Percentiles rank a stretch among this genome's conserved stretches.
phyloP scores from a whole-genome alignment of 2,113 vertebrate genomes.

The Cephalopholis sonnerati region DNA sequence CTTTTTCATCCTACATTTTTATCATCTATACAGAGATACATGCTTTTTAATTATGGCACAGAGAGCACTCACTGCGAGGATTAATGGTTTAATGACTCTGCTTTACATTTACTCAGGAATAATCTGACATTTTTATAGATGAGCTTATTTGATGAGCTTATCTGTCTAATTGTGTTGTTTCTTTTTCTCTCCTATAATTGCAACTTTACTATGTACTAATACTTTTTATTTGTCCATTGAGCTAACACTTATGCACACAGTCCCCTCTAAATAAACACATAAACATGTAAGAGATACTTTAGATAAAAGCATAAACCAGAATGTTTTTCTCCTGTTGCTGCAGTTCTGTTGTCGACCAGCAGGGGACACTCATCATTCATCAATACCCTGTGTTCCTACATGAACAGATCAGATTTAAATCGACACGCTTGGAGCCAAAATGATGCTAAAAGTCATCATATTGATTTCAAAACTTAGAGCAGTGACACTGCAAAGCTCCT shows the following conservation, averaged over 20 bases:
- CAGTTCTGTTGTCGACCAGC: constrained; percentile 38
- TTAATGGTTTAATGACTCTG: too few relatives aligned
- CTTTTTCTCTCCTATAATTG: too few relatives aligned
- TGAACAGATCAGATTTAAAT: background rate
- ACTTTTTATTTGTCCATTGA: too few relatives aligned
- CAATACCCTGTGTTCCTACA: background rate
- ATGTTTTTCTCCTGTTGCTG: background rate
- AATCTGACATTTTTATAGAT: too few relatives aligned
- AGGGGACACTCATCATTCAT: constrained; percentile 67
- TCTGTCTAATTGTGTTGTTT: too few relatives aligned
- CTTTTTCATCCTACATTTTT: too few relatives aligned
- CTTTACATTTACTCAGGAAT: too few relatives aligned
- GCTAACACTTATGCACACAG: too few relatives aligned
- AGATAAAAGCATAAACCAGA: background rate
- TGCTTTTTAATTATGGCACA: background rate
- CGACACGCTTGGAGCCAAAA: background rate
- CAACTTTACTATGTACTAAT: too few relatives aligned
- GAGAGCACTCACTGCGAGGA: too few relatives aligned
- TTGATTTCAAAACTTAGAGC: background rate
- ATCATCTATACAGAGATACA: background rate
- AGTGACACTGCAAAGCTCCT: background rate
- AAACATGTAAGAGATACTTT: background rate
- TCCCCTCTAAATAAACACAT: too few relatives aligned
- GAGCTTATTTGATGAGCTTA: too few relatives aligned
- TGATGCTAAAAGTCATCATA: background rate